Conservation (phyloP, 2,113 vertebrate genomes). For the Malaclemys terrapin region DNA sequence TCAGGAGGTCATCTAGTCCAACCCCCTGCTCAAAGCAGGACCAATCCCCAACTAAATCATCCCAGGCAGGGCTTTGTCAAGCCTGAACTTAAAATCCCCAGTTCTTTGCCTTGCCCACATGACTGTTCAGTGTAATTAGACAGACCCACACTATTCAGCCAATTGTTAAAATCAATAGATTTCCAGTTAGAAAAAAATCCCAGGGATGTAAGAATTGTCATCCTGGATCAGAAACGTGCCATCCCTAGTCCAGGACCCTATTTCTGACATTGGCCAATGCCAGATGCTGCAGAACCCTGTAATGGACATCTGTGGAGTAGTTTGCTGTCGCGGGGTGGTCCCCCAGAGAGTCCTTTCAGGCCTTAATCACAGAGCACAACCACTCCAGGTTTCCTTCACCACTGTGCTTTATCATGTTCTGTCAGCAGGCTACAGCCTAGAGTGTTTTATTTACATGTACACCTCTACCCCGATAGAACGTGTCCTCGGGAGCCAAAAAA, state of each 20-base stretch:
- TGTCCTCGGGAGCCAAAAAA: no score
- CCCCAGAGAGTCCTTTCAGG: not conserved
- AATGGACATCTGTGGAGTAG: conserved; percentile 52
- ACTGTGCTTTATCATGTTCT: not conserved
- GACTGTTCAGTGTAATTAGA: not conserved
- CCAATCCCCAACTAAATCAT: no score
- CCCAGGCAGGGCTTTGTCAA: no score
- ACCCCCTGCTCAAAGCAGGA: no score
- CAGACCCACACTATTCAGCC: not conserved
- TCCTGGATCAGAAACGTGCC: not conserved
- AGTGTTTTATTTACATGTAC: not conserved
- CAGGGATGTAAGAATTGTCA: not conserved
- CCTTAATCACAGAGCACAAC: not conserved
- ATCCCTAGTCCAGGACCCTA: not conserved
- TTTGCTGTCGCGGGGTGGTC: not conserved
- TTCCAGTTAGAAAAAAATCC: not conserved
- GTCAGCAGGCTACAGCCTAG: not conserved
- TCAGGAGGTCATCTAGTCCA: no score
- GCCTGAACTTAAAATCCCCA: not conserved
- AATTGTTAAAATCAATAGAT: not conserved
- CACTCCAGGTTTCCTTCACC: not conserved
- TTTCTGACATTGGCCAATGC: not conserved
- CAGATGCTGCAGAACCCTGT: conserved; percentile 35
- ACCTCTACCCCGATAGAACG: no score
- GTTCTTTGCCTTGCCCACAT: not conserved